phyloP scores from a whole-genome alignment of 2,113 vertebrate species.

The Pachyramphus minor region DNA sequence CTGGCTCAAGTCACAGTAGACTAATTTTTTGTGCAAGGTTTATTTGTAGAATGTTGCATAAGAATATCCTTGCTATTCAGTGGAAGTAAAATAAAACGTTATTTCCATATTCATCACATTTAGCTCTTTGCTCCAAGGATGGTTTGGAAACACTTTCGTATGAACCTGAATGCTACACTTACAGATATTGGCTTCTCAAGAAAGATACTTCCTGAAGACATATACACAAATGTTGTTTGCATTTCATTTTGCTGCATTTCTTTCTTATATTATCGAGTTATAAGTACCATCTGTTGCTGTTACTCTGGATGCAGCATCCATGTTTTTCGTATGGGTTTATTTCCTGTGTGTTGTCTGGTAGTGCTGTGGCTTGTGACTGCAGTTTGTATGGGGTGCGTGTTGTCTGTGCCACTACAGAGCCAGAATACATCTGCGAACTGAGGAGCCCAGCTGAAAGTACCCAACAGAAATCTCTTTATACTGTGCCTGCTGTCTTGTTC shows the following conservation, averaged over 20 bases:
- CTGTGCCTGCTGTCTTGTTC: neutral
- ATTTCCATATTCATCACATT: neutral
- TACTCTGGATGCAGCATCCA: neutral
- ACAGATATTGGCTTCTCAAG: neutral
- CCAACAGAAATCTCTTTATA: neutral
- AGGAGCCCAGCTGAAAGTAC: neutral
- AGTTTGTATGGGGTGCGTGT: rapidly evolving
- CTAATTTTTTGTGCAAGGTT: neutral
- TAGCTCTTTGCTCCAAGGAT: neutral
- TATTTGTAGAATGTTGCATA: neutral
- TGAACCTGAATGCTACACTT: neutral
- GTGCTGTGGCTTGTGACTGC: neutral
- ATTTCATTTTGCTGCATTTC: neutral
- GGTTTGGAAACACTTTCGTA: neutral
- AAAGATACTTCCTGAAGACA: neutral
- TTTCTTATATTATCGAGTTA: neutral
- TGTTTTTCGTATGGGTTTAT: neutral
- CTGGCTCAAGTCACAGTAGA: neutral
- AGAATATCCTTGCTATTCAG: neutral
- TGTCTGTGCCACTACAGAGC: neutral
- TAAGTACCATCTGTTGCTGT: neutral
- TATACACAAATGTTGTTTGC: neutral
- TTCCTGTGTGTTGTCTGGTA: neutral
- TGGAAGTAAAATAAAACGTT: neutral
- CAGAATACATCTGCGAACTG: rapidly evolving